These are phyloP conservation scores for Umimayanthus kanabou DNA, from an alignment of 92 coral and sea anemone species.

Conservation along the genomic window DNA sequence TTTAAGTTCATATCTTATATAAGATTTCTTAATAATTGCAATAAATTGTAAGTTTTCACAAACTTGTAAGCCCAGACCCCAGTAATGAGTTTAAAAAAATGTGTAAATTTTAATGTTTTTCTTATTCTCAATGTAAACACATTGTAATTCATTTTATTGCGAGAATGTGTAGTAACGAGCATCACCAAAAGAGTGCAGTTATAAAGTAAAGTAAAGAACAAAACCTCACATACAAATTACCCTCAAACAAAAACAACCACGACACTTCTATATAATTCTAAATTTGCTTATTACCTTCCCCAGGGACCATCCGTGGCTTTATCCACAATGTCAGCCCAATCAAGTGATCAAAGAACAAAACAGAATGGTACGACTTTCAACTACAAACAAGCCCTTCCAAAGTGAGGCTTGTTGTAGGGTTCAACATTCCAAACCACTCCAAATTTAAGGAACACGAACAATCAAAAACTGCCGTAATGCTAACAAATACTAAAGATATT, in stretches of 20 bases:
- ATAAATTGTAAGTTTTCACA: no score
- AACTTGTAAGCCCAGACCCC: no score
- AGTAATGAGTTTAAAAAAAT: no score
- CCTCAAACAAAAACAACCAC: background rate
- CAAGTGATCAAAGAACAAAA: constrained; percentile 51
- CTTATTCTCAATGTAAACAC: no score
- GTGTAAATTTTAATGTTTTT: no score
- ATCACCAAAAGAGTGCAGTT: background rate
- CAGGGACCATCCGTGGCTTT: no score
- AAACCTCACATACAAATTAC: background rate
- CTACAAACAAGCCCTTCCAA: constrained; percentile 59
- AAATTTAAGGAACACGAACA: constrained; percentile 50
- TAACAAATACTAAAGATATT: constrained; percentile 43
- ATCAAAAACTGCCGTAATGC: constrained; percentile 54
- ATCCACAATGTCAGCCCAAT: constrained; percentile 49
- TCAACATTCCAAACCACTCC: constrained; percentile 47
- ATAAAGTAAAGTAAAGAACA: background rate
- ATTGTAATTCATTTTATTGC: no score
- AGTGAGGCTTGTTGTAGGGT: constrained; percentile 52
- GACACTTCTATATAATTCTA: no score
- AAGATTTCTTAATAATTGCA: no score
- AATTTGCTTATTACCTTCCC: no score
- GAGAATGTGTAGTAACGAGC: no score
- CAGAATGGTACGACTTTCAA: constrained; percentile 52
- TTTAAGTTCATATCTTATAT: no score